phyloP scores from a whole-genome alignment of 2,797 vertebrate genomes.

The Rhodeus uyekii region DNA sequence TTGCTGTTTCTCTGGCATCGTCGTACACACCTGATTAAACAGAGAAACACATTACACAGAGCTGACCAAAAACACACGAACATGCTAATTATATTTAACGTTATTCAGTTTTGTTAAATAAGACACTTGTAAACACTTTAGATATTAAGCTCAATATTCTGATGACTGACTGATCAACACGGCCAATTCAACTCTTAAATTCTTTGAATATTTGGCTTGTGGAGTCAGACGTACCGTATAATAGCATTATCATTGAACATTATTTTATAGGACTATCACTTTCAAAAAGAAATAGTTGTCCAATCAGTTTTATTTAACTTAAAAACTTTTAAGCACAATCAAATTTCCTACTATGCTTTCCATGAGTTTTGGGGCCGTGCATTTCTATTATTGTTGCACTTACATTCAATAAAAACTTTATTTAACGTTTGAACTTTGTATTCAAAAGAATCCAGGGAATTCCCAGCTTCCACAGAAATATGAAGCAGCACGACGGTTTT shows the following conservation, averaged over 20 bases:
- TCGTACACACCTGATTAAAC: conserved; percentile 80
- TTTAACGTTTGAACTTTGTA: neutral
- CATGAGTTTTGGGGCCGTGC: too few relatives aligned
- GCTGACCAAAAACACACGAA: neutral
- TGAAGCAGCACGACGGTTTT: neutral
- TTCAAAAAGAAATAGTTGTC: neutral
- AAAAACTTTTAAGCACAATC: too few relatives aligned
- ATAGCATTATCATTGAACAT: neutral
- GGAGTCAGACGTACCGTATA: neutral
- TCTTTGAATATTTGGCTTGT: neutral
- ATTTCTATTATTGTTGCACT: neutral
- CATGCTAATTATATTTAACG: neutral
- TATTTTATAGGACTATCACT: neutral
- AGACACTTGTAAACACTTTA: neutral
- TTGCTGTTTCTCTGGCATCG: conserved; percentile 79
- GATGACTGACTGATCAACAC: neutral
- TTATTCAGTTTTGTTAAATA: too few relatives aligned
- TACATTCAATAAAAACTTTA: neutral
- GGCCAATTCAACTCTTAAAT: neutral
- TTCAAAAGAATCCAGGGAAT: neutral
- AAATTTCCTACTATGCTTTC: too few relatives aligned
- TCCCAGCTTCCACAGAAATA: neutral
- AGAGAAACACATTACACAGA: neutral
- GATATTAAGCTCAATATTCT: too few relatives aligned
- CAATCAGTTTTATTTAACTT: neutral